A percentile compares a stretch with the other conserved stretches of the same genome.
Conservation (phyloP, 2,113 vertebrate species). For the Fulmarus glacialis region DNA sequence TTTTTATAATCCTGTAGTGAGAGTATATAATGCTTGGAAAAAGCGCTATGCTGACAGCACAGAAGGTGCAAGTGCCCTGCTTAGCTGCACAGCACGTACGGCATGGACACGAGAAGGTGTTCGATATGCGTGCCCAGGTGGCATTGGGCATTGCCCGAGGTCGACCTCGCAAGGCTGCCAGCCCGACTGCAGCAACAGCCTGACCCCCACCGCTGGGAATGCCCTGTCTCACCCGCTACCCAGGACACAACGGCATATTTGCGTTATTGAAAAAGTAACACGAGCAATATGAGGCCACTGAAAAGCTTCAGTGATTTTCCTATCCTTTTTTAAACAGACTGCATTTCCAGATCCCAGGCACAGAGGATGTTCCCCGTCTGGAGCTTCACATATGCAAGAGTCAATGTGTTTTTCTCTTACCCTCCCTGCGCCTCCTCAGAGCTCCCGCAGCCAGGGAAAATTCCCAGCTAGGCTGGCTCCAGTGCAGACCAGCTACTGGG, state of each 20-base stretch:
- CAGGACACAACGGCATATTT: not conserved
- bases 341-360: constrained; percentile 26
- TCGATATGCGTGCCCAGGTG: rapidly evolving
- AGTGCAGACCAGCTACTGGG: not conserved
- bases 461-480: not conserved
- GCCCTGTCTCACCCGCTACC: not conserved
- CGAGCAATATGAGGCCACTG: rapidly evolving
- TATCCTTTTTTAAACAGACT: constrained; percentile 16
- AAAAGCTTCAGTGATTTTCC: not conserved
- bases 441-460: not conserved
- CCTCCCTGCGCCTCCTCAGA: not conserved
- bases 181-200: not conserved
- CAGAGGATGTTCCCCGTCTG: constrained; percentile 12
- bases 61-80: not conserved
- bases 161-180: not conserved
- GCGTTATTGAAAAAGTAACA: not conserved
- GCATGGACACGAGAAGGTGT: not conserved
- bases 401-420: constrained; percentile 12
- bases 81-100: rapidly evolving
- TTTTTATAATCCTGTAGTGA: constrained; percentile 38
- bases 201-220: not conserved
- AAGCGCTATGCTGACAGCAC: not conserved
- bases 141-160: not conserved
- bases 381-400: constrained; percentile 28
- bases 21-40: not conserved